Evolutionary conservation across 2,113 vertebrate genomes (phyloP), one percentile per base, ranked within the genome.

Genomic region (Bufo bufo): DNA sequence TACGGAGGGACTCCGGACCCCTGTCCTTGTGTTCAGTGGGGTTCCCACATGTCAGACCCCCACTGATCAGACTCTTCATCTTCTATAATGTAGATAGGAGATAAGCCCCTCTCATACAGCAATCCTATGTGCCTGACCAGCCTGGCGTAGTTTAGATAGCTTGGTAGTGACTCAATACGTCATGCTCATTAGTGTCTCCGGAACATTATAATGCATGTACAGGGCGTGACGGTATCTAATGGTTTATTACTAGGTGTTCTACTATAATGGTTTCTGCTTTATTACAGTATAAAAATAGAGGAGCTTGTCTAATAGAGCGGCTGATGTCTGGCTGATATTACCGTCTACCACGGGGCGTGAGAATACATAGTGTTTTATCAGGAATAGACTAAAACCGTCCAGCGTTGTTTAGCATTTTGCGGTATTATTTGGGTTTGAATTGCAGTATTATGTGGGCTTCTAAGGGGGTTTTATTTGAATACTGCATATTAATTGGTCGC

Each of bases 261-360:
- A 59, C 23, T 43, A 80, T 43, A 59, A 80, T 43, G 2, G 3
- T 23, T 79, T 58, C 16, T 16, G 54, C 19, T 80, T 56, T 80
- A 59, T 80, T 80, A 50, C 54, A 17, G 59, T 59, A 59, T 80
- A 80, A 80, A 80, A 59, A 80, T 80, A 59, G 16, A 45, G 14
- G 52, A 58, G 33, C 78, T 59, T 45, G 54, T 80, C 50, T 14
- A 14, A 45, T 49, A 16, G 71, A 49, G 6, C 43, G 71, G 43
- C 14, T 74, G 43, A 74, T 17, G 71, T 74, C 71, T 47, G 47
- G 43, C 49, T 47, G 16, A 17, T 47, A 74, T 9, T 19, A 3
- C 69, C 13, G 11, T 23, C 69, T 72, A 45, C 69, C 16, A 74
- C 45, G 8, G 33, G 10, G 14, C 43, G 1, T 43, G n/a, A 69